Base-by-base conservation (phyloP, 2,888 invertebrate species). In the Imbricaverruca yamaguchii region DNA sequence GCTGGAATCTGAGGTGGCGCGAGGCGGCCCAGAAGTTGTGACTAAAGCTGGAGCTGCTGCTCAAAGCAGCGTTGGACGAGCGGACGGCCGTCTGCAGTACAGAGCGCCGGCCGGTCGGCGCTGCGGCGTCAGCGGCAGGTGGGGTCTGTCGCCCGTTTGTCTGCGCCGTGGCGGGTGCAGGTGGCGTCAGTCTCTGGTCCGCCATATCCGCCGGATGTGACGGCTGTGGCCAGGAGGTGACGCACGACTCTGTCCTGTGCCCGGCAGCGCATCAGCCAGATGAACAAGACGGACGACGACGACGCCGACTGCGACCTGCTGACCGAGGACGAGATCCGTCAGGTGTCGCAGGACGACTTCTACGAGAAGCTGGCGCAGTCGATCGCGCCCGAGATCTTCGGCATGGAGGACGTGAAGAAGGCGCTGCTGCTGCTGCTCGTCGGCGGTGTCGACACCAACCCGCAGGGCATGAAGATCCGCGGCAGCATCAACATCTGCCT, bases 361-460 rank as follows among this genome's bases (percentile, higher is more conserved):
- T 99, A 99, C 87, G 92, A 94, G 57, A 93, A 94, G 85, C 90
- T 99, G 86, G 97, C 99, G 0, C 90, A 91, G 82, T 97, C 96
- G 83, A 92, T 99, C 84, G 98, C 99, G 3, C 99, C 99, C 0
- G 99, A 99, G 90, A 99, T 99, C 86, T 99, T 96, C 86, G 99
- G 99, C 0, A 96, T 98, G 86, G 92, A 96, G 85, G 98, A 99
- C 88, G 94, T 99, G 0, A 99, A 99, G 88, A 99, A 99, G 87
- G 98, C 98, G 0, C 88, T 99, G 80, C 88, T 99, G 69, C 87
- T 99, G 83, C 89, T 99, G 80, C 90, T 99, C 0, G 98, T 99
- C 25, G 90, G 90, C 18, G 90, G 90, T 57, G 89, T 90, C 6
- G 84, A 84, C 80, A 91, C 92, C 88, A 91, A 92, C 80, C 96